Conservation (phyloP, 2,888 invertebrate species). For the Spisula solida region DNA sequence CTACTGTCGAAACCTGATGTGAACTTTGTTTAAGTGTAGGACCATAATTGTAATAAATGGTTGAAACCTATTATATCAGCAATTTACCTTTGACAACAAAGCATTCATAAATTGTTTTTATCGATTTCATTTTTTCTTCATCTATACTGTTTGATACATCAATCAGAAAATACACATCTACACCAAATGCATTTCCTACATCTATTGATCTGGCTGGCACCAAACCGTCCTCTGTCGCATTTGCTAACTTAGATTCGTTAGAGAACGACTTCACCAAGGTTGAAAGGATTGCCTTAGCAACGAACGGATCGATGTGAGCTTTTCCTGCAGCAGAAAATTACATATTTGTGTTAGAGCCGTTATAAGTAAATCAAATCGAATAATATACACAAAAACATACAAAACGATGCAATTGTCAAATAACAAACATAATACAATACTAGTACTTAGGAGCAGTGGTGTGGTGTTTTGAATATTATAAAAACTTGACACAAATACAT, state of each 20-base stretch:
- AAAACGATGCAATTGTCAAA: no score
- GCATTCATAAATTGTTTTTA: conserved; percentile 19
- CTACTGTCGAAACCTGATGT: no score
- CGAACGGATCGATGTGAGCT: conserved; percentile 6
- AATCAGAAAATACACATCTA: conserved; percentile 40
- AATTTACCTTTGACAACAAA: conserved; percentile 32
- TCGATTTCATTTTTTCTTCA: conserved; percentile 13
- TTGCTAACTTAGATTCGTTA: not conserved
- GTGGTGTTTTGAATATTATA: no score
- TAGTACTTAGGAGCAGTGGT: no score
- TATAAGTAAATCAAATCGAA: no score
- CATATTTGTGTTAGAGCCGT: no score
- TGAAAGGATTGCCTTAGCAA: not conserved
- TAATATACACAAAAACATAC: no score
- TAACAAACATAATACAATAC: no score
- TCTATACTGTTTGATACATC: conserved; percentile 38
- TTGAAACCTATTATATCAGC: no score
- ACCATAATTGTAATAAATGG: no score
- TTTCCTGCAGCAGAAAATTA: conserved; percentile 22
- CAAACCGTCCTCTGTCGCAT: not conserved
- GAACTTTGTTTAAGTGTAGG: no score
- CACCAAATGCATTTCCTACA: not conserved
- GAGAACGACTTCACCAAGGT: not conserved
- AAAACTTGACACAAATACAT: no score
- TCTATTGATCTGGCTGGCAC: not conserved